phyloP scores from a whole-genome alignment of 2,797 vertebrate genomes.

The Amblyraja radiata region DNA sequence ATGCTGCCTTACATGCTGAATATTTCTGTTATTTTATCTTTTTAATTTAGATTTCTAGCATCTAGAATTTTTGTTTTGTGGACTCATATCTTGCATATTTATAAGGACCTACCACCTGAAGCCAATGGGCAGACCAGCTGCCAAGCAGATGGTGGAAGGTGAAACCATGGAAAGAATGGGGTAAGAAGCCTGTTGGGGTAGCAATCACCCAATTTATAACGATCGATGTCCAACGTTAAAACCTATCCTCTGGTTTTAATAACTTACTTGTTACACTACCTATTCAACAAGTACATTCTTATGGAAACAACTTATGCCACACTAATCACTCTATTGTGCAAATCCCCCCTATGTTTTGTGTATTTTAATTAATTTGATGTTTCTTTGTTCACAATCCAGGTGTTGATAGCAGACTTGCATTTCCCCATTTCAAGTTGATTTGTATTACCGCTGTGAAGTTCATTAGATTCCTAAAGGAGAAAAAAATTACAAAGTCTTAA shows the following conservation, averaged over 20 bases:
- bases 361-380: not conserved
- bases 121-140: not conserved
- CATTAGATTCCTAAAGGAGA: conserved; percentile 18
- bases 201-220: not conserved
- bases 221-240: not conserved
- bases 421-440: conserved; percentile 16
- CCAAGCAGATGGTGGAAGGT: not conserved
- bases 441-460: not conserved
- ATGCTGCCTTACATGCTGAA: no score
- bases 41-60: no score
- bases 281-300: conserved; percentile 5
- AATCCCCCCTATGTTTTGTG: conserved; percentile 19
- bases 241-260: not conserved
- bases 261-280: not conserved
- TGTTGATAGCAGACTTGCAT: not conserved
- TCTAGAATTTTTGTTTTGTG: no score
- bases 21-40: no score
- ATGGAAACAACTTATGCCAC: not conserved
- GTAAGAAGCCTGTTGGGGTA: not conserved
- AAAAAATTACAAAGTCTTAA: not conserved
- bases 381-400: not conserved
- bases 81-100: not conserved
- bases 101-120: not conserved
- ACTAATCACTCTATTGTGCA: conserved; percentile 4
- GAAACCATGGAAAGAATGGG: no score